Conservation (phyloP, 1,140 invertebrate species). For the Branchinecta lindahli region DNA sequence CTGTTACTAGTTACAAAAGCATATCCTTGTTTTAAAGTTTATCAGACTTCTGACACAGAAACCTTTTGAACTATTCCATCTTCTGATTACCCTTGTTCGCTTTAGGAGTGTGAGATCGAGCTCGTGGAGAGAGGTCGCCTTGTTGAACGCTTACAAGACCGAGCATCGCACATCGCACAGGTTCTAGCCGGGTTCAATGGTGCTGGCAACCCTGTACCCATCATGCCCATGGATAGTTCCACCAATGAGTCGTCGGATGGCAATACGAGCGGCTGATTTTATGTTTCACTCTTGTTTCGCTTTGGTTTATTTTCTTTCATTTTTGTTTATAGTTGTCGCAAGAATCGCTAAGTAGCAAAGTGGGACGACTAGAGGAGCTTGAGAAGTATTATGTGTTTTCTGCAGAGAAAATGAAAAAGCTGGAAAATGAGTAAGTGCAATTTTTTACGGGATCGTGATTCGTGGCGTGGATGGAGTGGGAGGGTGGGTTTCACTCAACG, state of each 20-base stretch:
- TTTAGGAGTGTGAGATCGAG: constrained; percentile 75
- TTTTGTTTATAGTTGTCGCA: background rate
- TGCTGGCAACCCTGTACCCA: background rate
- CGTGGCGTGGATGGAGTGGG: too few species aligned
- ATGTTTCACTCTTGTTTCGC: background rate
- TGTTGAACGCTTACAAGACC: constrained; percentile 71
- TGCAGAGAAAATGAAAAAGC: background rate
- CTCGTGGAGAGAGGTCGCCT: constrained; percentile 78
- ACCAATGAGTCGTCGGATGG: background rate
- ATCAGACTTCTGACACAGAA: too few species aligned
- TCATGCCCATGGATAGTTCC: constrained; percentile 5
- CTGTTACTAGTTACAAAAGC: too few species aligned
- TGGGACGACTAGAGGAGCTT: background rate
- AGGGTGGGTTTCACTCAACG: too few species aligned
- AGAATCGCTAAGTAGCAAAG: background rate
- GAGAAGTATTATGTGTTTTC: background rate
- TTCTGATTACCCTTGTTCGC: background rate
- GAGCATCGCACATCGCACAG: constrained; percentile 76
- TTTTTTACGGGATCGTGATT: background rate
- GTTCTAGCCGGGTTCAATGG: constrained; percentile 44
- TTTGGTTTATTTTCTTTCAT: background rate
- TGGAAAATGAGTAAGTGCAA: background rate
- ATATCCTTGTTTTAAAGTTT: too few species aligned
- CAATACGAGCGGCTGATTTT: background rate
- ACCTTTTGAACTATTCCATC: too few species aligned